Conservation (phyloP, 2,888 invertebrate genomes). For the Cenopis cana region DNA sequence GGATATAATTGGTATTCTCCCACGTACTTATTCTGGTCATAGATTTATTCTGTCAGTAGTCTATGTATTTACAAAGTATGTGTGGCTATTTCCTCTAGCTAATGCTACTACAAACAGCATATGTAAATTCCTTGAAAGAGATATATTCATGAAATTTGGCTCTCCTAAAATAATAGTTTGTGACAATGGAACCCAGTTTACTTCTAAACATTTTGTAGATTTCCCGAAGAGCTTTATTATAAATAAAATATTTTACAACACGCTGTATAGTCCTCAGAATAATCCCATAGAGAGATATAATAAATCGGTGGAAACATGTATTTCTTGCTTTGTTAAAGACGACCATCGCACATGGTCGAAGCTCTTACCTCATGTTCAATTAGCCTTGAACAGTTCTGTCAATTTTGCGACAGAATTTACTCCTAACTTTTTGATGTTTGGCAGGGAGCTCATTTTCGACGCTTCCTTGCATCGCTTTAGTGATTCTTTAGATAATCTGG, state of each 20-base stretch:
- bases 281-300: slow-evolving; percentile 14
- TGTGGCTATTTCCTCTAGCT: slow-evolving; percentile 21
- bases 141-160: slow-evolving; percentile 31
- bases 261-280: slow-evolving; percentile 15
- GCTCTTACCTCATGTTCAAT: slow-evolving; percentile 19
- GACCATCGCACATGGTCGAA: slow-evolving; percentile 26
- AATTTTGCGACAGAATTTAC: slow-evolving; percentile 22
- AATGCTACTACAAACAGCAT: slow-evolving; percentile 27
- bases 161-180: slow-evolving; percentile 23
- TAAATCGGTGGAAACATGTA: slow-evolving; percentile 19
- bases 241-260: slow-evolving; percentile 28
- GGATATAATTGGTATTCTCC: slow-evolving; percentile 17
- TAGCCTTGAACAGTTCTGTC: slow-evolving; percentile 25
- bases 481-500: not conserved
- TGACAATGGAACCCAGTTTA: slow-evolving; percentile 36
- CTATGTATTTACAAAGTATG: slow-evolving; percentile 24
- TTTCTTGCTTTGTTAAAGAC: slow-evolving; percentile 28
- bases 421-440: slow-evolving; percentile 36
- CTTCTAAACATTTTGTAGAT: slow-evolving; percentile 20
- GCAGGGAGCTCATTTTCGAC: slow-evolving; percentile 26
- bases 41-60: slow-evolving; percentile 20
- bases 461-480: slow-evolving; percentile 16
- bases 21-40: slow-evolving; percentile 22
- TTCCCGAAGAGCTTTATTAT: slow-evolving; percentile 24
- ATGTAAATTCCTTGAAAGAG: slow-evolving; percentile 19